Evolutionary conservation across 2,797 vertebrate genomes (phyloP).

Genomic region (Meda fulgida): DNA sequence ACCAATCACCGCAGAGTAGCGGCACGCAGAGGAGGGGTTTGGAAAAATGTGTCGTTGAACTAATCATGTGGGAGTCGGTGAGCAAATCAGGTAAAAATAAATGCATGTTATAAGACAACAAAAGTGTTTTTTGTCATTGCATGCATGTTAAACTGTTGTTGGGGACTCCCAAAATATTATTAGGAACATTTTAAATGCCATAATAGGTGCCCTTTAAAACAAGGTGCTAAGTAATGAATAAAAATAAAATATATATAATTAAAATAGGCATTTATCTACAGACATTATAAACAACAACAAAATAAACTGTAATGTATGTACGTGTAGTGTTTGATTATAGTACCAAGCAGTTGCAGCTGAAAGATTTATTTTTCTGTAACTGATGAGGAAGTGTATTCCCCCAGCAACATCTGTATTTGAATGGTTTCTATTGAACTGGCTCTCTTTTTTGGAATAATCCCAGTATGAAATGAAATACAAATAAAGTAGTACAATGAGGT

Average conservation of each 20-base stretch:
- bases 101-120: no score
- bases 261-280: not conserved
- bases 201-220: no score
- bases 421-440: not conserved
- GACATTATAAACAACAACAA: not conserved
- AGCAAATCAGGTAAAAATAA: no score
- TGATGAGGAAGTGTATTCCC: not conserved
- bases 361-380: not conserved
- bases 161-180: no score
- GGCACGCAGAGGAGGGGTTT: no score
- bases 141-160: no score
- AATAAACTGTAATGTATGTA: not conserved
- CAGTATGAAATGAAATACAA: not conserved
- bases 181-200: no score
- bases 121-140: no score
- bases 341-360: not conserved
- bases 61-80: no score
- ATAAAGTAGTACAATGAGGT: conserved; percentile 1
- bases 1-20: no score
- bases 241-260: not conserved
- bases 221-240: not conserved
- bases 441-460: not conserved
- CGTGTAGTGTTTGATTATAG: not conserved
- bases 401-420: not conserved
- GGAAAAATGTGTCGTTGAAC: no score